A percentile compares a stretch with the other conserved stretches of the same genome.
phyloP scores from a whole-genome alignment of 2,797 vertebrate species.

The Gobio occitaniae region DNA sequence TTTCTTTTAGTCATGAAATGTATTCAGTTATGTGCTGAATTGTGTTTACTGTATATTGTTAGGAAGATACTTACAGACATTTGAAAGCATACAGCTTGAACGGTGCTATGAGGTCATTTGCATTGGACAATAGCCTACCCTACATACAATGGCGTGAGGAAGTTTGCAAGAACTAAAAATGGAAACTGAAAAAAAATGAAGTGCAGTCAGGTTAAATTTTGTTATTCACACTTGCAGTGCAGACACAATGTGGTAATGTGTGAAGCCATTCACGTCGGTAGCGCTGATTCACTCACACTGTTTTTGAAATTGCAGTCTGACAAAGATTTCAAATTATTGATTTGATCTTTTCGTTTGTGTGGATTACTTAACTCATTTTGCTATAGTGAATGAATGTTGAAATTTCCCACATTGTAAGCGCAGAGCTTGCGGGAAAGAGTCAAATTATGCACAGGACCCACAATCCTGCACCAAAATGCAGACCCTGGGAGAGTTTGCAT shows the following conservation, averaged over 20 bases:
- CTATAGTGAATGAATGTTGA: neutral
- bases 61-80: neutral
- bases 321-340: neutral
- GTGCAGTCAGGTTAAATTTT: neutral
- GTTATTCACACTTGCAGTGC: neutral
- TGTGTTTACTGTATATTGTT: neutral
- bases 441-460: neutral
- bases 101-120: neutral
- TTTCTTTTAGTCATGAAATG: neutral
- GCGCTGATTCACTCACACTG: neutral
- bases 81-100: neutral
- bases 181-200: neutral
- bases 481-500: neutral
- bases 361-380: neutral
- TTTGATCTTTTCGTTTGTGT: neutral
- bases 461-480: neutral
- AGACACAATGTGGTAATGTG: neutral
- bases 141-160: neutral
- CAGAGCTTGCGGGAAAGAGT: neutral
- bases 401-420: neutral
- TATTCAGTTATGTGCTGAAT: neutral
- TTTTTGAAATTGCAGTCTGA: neutral
- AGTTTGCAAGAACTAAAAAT: neutral
- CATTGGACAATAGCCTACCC: neutral
- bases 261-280: no score